phyloP scores from a whole-genome alignment of 2,888 invertebrate genomes.

The Clivina fossor region DNA sequence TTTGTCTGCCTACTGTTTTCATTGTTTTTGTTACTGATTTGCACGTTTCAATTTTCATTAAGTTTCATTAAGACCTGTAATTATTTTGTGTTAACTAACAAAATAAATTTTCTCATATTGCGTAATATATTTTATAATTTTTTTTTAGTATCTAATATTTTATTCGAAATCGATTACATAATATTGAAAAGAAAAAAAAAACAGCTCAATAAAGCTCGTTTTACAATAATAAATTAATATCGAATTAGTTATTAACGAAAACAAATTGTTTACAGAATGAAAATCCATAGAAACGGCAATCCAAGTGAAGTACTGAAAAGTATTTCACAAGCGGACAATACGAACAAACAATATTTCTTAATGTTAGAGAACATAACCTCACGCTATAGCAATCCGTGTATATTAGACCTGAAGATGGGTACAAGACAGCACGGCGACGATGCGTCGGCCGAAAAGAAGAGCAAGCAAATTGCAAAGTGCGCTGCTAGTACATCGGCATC shows the following conservation, averaged over 20 bases:
- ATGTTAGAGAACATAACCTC: constrained; percentile 90
- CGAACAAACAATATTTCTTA: constrained; percentile 86
- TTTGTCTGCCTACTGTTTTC: neutral
- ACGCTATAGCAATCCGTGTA: constrained; percentile 82
- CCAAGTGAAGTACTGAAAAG: constrained; percentile 79
- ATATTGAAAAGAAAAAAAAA: too few relatives aligned
- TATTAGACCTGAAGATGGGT: constrained; percentile 91
- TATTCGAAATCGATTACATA: too few relatives aligned
- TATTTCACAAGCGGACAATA: constrained; percentile 79
- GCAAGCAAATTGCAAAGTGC: constrained; percentile 89
- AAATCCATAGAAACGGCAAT: constrained; percentile 81
- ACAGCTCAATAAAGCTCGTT: too few relatives aligned
- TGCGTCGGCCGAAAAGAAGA: constrained; percentile 84
- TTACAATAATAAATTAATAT: too few relatives aligned
- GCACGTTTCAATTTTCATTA: too few relatives aligned
- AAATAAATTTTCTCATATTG: too few relatives aligned
- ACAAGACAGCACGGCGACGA: constrained; percentile 92
- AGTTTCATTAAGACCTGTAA: too few relatives aligned
- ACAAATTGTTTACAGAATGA: constrained; percentile 79
- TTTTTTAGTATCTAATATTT: too few relatives aligned
- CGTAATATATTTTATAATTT: too few relatives aligned
- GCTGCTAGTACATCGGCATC: constrained; percentile 86
- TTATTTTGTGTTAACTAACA: too few relatives aligned
- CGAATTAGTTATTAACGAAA: too few relatives aligned
- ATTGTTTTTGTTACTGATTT: too few relatives aligned